Evolutionary conservation across 2,113 vertebrate genomes (phyloP), one percentile per base, ranked within the genome.

Genomic region (Trematocara marginatum): DNA sequence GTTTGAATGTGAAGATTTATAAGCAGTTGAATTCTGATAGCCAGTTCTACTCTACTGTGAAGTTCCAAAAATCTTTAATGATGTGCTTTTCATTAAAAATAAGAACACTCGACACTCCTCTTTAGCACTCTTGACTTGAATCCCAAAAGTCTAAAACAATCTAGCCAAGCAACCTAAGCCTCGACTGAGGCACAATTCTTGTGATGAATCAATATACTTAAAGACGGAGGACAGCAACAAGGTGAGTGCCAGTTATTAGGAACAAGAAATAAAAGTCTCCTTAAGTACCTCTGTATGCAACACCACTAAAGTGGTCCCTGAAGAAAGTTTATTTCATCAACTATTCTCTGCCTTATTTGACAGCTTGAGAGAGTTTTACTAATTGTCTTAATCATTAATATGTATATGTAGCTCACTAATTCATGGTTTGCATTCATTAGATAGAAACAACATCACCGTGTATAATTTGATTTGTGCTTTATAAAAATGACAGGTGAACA

Each of bases 161-260:
- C 78, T 81, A 79, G 52, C 64, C 42, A 3, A 86, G 82, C 53
- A 47, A 45, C 42, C 12, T 86, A 16, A 71, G 79, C 20, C 23
- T 6, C 6, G 10, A 69, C 26, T 54, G 83, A 57, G 53, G 81
- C 26, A 10, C 23, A 13, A 6, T 54, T 86, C 31, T 42, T 81
- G 47, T 87, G 90, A 84, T 29, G 15, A 93, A 92, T 93, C 92
- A 89, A 88, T 92, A 88, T 51, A 86, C 59, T 78, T 71, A 81
- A 89, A 59, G 78, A 18, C 76, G 87, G 79, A 88, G 78, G 79
- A 90, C 45, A 16, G 86, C 86, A 86, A 86, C 89, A 84, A 81
- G 87, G 82, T 66, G 52, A 64, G 54, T 76, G 42, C 13, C 79
- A 83, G 71, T 91, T 90, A 91, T 90, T 93, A 88, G 88, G 61